Base-by-base conservation (phyloP, 2,797 vertebrate species). In the Antennarius maculatus region DNA sequence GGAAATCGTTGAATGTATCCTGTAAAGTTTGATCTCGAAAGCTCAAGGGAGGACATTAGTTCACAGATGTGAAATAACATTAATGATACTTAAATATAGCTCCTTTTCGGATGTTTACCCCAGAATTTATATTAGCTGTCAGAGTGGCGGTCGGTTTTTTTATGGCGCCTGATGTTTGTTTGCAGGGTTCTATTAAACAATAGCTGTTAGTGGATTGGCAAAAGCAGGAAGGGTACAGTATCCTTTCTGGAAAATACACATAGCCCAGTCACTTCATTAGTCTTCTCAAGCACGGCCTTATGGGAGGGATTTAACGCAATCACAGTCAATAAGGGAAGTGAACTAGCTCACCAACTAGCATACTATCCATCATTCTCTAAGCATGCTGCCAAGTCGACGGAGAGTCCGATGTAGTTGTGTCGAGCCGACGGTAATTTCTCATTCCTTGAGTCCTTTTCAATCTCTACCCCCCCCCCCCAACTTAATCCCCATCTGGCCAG, bases 401-500 rank as follows among this genome's bases (percentile, higher is more conserved):
- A 74, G 72, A 46, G 55, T 43, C 43, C 47, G 0, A 31, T 53
- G 67, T 68, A 71, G 34, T 79, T 8, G 57, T 18, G 65, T 76
- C 5, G 53, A 72, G 74, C 53, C 58, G 47, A 46, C 69, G 67
- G 74, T 69, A 8, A 12, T 42, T 79, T 81, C 70, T 86, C 80
- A 76, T 82, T 82, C 66, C 49, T 64, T 66, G 65, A 85, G 69
- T 80, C 80, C 63, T 66, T 62, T 57, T 59, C 75, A 76, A 79
- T 83, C 78, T 23, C 23, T 23, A 23, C 23, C 23, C 23, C 23
- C 23, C 23, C 23, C 82, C 62, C 51, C 43, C 1, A 69, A 71
- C 80, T 88, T 82, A 80, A 61, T 72, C 74, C 71, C 83, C 88
- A 92, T 88, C 85, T 91, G 89, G 87, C 81, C 66, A 54, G 79